Base-by-base conservation (phyloP, 2,797 vertebrate genomes). In the Tokudaia muenninki region DNA sequence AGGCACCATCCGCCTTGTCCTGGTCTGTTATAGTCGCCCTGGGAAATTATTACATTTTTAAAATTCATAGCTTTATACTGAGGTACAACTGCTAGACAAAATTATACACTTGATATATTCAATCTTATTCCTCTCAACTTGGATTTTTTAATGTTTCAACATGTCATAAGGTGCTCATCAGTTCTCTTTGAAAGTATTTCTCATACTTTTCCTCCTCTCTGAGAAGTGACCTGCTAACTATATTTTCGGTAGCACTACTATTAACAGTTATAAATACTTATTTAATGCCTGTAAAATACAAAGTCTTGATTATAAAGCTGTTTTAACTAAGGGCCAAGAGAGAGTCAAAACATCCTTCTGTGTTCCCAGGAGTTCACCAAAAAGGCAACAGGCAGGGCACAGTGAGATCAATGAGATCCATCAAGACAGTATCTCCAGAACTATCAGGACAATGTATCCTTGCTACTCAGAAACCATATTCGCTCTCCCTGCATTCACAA, bases 351-450 rank as follows among this genome's bases (percentile, higher is more conserved):
- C 3, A 77, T 47, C 80, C 72, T 67, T 70, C 0, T 22, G 10
- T 78, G 31, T 81, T 90, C 34, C 77, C 55, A 55, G 61, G n/a
- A 87, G 57, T n/a, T 92, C 22, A 21, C 52, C 83, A 74, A 67
- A 81, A 12, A 90, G 75, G 81, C 8, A 82, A 81, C 19, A 61
- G 0, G 34, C 9, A 26, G 21, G 6, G 26, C 37, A 34, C 26
- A 50, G 41, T 37, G 24, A 31, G 9, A 92, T 41, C 31, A 44
- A 41, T n/a, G 34, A 37, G 9, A 92, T 29, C 70, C 87, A 63
- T 77, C 34, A 34, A n/a, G 82, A 77, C 41, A 83, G 3, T 31
- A 17, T 59, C 77, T 93, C 74, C 80, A 87, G 91, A 92, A 91
- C 34, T 63, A 90, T 34, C 82, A 47, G 63, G 31, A 26, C 24